Base-by-base conservation (phyloP, 2,113 vertebrate genomes). In the Phrynocephalus versicolor region DNA sequence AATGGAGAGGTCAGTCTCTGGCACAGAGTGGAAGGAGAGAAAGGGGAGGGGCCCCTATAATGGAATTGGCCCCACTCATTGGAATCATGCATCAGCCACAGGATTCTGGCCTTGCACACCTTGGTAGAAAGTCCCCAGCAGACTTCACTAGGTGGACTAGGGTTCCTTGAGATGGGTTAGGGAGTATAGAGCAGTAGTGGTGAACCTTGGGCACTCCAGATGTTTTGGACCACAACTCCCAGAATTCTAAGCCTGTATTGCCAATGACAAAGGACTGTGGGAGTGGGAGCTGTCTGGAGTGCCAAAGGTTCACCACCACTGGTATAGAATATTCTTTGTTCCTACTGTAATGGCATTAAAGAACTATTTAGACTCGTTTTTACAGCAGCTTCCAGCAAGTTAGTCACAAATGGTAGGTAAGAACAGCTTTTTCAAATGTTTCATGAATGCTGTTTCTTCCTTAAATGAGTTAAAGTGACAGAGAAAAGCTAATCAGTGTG, bases 311-410 rank as follows among this genome's bases (percentile, higher is more conserved):
- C n/a, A n/a, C n/a, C n/a, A n/a, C n/a, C n/a, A n/a, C n/a, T n/a
- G n/a, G n/a, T n/a, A n/a, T n/a, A n/a, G n/a, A n/a, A n/a, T 3
- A 12, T 67, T 67, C 65, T 27, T 27, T 30, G 30, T 3, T 12
- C 16, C 65, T n/a, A 10, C 81, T 82, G 87, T 86, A 85, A 80
- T 86, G n/a, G 18, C 57, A 1, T 45, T 5, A 25, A n/a, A 51
- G 45, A 51, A 51, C 5, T 10, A 51, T 51, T 51, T 51, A 51
- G 10, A 51, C 45, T 51, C 45, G 10, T 51, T 51, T 51, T 51
- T 51, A 51, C 5, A 51, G 45, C 45, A 51, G 10, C 10, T 51
- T 10, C 45, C 5, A 51, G 5, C 64, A 12, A 12, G 25, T 67
- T 67, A 27, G 27, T 30, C 10, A 67, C 23, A 67, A 67, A 30